phyloP scores from a whole-genome alignment of 2,113 vertebrate genomes.

The Pipa parva region DNA sequence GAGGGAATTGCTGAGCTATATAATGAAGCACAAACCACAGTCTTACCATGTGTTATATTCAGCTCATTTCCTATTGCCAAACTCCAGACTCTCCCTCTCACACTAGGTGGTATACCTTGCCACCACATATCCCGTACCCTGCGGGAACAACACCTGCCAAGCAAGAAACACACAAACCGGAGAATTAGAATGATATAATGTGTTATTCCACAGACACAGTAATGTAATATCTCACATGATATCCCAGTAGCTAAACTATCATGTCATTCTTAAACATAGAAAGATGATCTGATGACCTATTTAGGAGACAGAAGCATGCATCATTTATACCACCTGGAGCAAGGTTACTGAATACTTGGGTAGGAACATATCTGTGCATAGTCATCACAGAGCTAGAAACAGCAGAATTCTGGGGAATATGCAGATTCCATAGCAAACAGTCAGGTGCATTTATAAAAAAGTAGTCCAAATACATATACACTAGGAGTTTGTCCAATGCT shows the following conservation, averaged over 20 bases:
- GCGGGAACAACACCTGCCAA: slow-evolving; percentile 73
- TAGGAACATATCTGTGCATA: too few relatives aligned
- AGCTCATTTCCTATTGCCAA: slow-evolving; percentile 87
- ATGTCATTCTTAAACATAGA: neutral
- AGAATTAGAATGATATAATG: too few relatives aligned
- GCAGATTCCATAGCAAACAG: too few relatives aligned
- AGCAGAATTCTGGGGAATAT: too few relatives aligned
- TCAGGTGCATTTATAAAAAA: too few relatives aligned
- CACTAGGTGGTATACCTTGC: slow-evolving; percentile 88
- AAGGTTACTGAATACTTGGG: neutral
- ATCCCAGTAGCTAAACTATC: too few relatives aligned
- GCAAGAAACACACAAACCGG: neutral
- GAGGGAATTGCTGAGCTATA: too few relatives aligned
- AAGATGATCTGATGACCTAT: neutral
- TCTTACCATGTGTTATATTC: slow-evolving; percentile 87
- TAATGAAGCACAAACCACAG: neutral
- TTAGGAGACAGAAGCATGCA: neutral
- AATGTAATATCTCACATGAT: too few relatives aligned
- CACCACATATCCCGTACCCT: slow-evolving; percentile 88
- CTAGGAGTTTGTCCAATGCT: too few relatives aligned
- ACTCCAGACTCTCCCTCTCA: slow-evolving; percentile 88
- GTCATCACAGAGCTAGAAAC: too few relatives aligned
- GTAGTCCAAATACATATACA: too few relatives aligned
- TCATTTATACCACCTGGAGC: neutral
- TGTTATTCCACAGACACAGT: too few relatives aligned